A percentile compares a stretch with the other conserved stretches of the same genome.
These are phyloP conservation scores for Teleiodes luculella DNA, from an alignment of 2,888 invertebrate species.

Conservation along the genomic window DNA sequence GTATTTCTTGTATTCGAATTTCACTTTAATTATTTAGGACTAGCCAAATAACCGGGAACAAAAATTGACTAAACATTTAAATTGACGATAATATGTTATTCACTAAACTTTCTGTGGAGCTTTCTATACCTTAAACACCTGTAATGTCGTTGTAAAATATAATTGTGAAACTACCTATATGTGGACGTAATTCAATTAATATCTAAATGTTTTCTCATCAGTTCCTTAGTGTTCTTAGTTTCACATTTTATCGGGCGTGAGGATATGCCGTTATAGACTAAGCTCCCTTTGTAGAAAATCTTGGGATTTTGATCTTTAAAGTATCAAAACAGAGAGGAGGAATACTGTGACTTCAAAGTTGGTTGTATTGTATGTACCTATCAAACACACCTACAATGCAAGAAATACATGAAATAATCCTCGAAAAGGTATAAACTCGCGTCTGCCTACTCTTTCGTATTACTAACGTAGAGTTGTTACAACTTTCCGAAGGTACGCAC, in stretches of 20 bases:
- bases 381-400: not conserved
- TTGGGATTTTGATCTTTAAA: too few species aligned
- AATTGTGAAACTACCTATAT: not conserved
- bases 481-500: constrained; percentile 79
- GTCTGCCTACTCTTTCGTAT: not conserved
- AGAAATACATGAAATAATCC: not conserved
- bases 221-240: not conserved
- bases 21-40: not conserved
- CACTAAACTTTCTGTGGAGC: constrained; percentile 5
- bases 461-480: constrained; percentile 59
- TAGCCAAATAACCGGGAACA: constrained; percentile 6
- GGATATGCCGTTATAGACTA: not conserved
- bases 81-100: not conserved
- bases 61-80: constrained; percentile 1
- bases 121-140: not conserved
- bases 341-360: not conserved
- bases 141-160: not conserved
- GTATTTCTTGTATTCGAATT: not conserved
- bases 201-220: not conserved
- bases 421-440: not conserved
- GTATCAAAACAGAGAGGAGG: not conserved
- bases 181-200: not conserved
- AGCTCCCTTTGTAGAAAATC: too few species aligned
- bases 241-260: not conserved
- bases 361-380: not conserved